Base-by-base conservation (phyloP, 2,888 invertebrate species). In the Smittia aterrima region DNA sequence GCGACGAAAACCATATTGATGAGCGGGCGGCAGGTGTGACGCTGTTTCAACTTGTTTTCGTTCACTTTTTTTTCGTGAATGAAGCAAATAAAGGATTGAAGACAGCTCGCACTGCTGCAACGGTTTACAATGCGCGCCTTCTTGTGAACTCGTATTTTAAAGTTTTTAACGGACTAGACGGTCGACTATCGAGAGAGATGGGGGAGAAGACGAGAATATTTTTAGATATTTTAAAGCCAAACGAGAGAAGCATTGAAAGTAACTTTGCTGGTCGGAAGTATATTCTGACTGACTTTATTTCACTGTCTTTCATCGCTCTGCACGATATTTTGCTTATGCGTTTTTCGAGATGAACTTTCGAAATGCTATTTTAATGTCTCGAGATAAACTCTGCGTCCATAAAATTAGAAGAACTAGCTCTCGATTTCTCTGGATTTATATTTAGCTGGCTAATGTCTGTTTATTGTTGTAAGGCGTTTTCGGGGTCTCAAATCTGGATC, bases 401-500 rank as follows among this genome's bases (percentile, higher is more conserved):
- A 58, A 58, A 58, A 22, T 22, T 22, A 58, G 22, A 22, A 18
- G 18, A 64, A 64, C 25, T 64, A 64, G 64, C 64, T 24, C 64
- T 58, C 58, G 24, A 58, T 22, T 13, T n/a, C n/a, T 58, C n/a
- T 13, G 9, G 25, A 6, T 64, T 24, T 27, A 64, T 64, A 64
- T 64, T 58, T 58, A 22, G 58, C 7, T 18, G 22, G 1, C 11
- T 64, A 27, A 64, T 27, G 25, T 64, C 27, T 64, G 64, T 64
- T 64, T 64, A 64, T 64, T 64, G 25, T 24, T 64, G 25, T 64
- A 27, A 22, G 20, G 27, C 27, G 9, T 64, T 64, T 4, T 22
- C 16, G 20, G 9, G 22, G 13, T n/a, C 47, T 47, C n/a, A 58
- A 64, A 64, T 25, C 64, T 64, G 64, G 64, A 64, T 27, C 64